Evolutionary conservation across 2,113 vertebrate species (phyloP).

Genomic region (Tringa solitaria): DNA sequence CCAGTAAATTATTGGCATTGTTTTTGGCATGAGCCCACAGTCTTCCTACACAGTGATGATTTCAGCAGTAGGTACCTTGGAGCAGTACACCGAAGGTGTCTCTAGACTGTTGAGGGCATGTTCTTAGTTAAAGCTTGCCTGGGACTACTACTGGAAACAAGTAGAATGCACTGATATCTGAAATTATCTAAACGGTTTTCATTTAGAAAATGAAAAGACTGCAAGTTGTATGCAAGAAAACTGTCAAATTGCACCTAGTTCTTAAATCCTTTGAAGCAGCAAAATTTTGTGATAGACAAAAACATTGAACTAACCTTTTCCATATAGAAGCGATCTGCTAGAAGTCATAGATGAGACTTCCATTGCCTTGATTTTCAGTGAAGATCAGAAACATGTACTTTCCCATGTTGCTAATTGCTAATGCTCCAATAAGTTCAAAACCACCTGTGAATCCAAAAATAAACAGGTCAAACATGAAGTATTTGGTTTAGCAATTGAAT

Average conservation of each 20-base stretch:
- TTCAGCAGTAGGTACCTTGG: not conserved
- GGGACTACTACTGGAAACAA: not conserved
- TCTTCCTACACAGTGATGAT: not conserved
- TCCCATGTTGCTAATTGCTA: not conserved
- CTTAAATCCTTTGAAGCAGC: not conserved
- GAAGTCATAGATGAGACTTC: not conserved
- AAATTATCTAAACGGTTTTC: not conserved
- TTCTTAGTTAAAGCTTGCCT: not conserved
- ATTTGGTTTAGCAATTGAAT: not conserved
- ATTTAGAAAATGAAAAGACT: not conserved
- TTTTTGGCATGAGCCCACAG: not conserved
- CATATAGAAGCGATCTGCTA: not conserved
- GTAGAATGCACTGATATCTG: not conserved
- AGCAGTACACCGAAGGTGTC: not conserved
- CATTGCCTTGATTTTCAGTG: not conserved
- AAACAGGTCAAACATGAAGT: not conserved
- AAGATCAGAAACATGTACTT: not conserved
- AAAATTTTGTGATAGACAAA: not conserved
- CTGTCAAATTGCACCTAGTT: not conserved
- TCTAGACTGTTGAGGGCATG: not conserved
- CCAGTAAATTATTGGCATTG: not conserved
- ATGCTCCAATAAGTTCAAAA: not conserved
- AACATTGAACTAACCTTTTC: not conserved
- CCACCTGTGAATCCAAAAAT: not conserved
- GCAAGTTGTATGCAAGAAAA: not conserved